A percentile compares a stretch with the other conserved stretches of the same genome.
Conservation (phyloP, 2,797 vertebrate species). For the Sebastes glaucus region DNA sequence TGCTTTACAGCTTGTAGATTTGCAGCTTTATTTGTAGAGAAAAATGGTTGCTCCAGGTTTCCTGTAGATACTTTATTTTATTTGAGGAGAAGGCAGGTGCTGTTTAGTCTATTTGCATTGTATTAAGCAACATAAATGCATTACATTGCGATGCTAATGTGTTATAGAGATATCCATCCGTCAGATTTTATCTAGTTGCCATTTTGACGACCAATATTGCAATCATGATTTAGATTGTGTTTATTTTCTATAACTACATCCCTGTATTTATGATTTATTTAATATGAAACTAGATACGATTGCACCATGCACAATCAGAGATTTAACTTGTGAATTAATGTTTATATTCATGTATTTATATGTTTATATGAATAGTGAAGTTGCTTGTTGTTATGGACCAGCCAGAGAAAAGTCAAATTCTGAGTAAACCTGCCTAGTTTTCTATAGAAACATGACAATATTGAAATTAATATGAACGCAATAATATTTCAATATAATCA, state of each 20-base stretch:
- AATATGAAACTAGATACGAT: not conserved
- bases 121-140: not conserved
- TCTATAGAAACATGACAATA: not conserved
- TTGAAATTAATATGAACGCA: not conserved
- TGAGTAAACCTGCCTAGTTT: not conserved
- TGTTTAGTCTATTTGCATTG: not conserved
- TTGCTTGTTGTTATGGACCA: not conserved
- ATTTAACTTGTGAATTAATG: not conserved
- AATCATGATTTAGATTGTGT: not conserved
- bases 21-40: not conserved
- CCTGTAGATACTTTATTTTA: not conserved
- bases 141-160: not conserved
- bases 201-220: not conserved
- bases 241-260: not conserved
- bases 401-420: not conserved
- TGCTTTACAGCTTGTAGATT: not conserved
- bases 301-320: not conserved
- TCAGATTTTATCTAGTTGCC: not conserved
- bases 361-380: not conserved
- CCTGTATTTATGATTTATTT: not conserved
- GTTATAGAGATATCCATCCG: fast-evolving
- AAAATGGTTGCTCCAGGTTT: not conserved
- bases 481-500: not conserved
- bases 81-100: not conserved
- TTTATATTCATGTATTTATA: not conserved